Percentiles rank a stretch among this genome's conserved stretches.
Evolutionary conservation across 30 jellyfish, hydroid and myxozoan species (phyloP).

Genomic region (Cassiopea andromeda): DNA sequence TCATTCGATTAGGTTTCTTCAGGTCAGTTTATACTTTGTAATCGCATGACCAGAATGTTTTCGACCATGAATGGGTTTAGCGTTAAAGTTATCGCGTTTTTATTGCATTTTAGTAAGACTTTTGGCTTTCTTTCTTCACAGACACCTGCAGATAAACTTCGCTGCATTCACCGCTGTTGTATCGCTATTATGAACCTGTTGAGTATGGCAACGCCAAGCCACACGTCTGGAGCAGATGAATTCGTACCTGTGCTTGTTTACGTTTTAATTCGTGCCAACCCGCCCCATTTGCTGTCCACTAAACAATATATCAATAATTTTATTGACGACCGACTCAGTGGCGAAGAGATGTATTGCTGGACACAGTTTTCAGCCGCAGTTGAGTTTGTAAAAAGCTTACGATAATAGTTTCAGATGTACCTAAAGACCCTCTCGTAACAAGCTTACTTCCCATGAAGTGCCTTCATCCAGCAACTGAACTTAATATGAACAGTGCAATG

Average conservation of each 20-base stretch:
- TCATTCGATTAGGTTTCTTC: neutral
- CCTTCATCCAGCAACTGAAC: no score
- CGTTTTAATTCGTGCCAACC: constrained; percentile 98
- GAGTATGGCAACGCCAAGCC: constrained; percentile 97
- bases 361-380: constrained; percentile 96
- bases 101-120: neutral
- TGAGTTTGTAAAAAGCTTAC: constrained; percentile 86
- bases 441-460: no score
- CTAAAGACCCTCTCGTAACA: no score
- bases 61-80: neutral
- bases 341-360: constrained; percentile 99
- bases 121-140: neutral
- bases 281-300: constrained; percentile 96
- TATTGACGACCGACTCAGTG: constrained; percentile 87
- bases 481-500: no score
- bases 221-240: constrained; percentile 99
- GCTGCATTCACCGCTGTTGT: constrained; percentile 97
- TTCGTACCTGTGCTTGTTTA: constrained; percentile 98
- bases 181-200: constrained; percentile 96
- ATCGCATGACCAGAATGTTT: neutral
- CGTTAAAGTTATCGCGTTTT: neutral
- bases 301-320: constrained; percentile 91
- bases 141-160: constrained; percentile 98
- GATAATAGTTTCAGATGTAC: neutral
- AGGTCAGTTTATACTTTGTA: neutral